These are phyloP conservation scores for Drosophila neocordata DNA, from an alignment of 1,140 invertebrate species.

Conservation along the genomic window DNA sequence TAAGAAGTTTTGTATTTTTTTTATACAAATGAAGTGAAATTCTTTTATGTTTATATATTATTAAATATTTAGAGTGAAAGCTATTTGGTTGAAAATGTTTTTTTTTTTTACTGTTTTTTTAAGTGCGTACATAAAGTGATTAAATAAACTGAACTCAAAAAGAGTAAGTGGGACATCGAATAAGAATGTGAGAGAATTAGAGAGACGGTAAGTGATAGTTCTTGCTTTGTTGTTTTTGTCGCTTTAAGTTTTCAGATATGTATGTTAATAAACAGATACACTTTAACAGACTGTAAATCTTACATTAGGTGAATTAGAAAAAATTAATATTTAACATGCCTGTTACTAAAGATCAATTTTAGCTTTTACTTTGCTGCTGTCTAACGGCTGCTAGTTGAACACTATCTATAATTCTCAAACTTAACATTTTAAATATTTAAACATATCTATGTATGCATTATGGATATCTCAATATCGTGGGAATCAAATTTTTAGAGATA, in stretches of 20 bases:
- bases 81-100: not conserved
- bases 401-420: too few species aligned
- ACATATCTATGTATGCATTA: too few species aligned
- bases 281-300: not conserved
- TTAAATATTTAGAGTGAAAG: constrained; percentile 7
- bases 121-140: not conserved
- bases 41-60: not conserved
- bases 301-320: not conserved
- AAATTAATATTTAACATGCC: not conserved
- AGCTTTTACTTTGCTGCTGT: too few species aligned
- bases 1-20: not conserved
- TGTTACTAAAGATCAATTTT: too few species aligned
- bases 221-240: not conserved
- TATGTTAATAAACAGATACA: not conserved
- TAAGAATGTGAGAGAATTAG: not conserved
- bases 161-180: not conserved
- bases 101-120: not conserved
- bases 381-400: too few species aligned
- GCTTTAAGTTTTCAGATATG: not conserved
- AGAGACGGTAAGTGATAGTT: not conserved
- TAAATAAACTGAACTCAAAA: not conserved
- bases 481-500: too few species aligned
- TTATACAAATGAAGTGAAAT: not conserved
- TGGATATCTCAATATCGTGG: too few species aligned
- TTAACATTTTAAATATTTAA: too few species aligned